phyloP scores from a whole-genome alignment of 2,113 vertebrate species.

The Ageneiosus marmoratus region DNA sequence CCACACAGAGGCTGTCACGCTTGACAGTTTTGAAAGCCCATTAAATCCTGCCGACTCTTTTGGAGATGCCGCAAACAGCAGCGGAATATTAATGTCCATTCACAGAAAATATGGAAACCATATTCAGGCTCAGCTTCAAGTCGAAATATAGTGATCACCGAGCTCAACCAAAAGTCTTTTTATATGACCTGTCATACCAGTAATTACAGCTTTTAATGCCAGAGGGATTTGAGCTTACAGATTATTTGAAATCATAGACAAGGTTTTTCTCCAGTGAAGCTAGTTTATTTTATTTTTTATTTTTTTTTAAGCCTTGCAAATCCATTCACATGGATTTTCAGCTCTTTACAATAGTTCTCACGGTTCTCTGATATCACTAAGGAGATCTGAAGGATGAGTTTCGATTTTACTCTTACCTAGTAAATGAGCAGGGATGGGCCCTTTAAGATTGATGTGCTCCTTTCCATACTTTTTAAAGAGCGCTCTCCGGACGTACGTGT shows the following conservation, averaged over 20 bases:
- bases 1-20: slow-evolving; percentile 15
- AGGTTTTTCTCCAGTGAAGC: neutral
- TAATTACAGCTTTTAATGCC: neutral
- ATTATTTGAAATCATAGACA: neutral
- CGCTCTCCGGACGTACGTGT: slow-evolving; percentile 88
- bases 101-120: slow-evolving; percentile 42
- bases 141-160: neutral
- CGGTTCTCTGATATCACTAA: neutral
- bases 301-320: too few species aligned
- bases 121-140: slow-evolving; percentile 25
- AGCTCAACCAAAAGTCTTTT: neutral
- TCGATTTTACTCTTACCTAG: slow-evolving; percentile 77
- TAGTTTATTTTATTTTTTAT: too few species aligned
- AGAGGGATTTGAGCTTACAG: neutral
- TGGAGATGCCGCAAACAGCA: slow-evolving; percentile 51
- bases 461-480: slow-evolving; percentile 84
- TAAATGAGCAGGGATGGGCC: slow-evolving; percentile 95
- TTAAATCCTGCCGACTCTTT: slow-evolving; percentile 59
- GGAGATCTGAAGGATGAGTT: neutral
- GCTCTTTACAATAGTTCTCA: neutral
- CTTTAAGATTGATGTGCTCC: slow-evolving; percentile 81
- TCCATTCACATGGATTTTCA: neutral
- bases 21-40: slow-evolving; percentile 62
- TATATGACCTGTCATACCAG: neutral
- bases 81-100: slow-evolving; percentile 55